A percentile compares a stretch with the other conserved stretches of the same genome.
phyloP scores from a whole-genome alignment of 1,140 invertebrate species.

The Rhopalosiphum padi region DNA sequence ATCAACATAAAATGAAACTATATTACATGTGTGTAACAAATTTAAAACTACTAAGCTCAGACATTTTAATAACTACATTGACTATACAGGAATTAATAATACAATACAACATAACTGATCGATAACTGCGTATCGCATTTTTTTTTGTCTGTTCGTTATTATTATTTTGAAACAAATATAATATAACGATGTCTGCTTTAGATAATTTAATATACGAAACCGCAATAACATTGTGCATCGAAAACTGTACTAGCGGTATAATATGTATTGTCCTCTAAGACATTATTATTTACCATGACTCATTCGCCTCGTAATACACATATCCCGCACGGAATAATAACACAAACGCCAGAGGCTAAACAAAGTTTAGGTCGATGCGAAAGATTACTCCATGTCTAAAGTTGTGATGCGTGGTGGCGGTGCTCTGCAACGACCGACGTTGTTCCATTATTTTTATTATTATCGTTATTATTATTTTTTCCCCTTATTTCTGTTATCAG shows the following conservation, averaged over 20 bases:
- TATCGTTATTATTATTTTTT: not conserved
- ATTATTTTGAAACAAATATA: not conserved
- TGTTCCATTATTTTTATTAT: not conserved
- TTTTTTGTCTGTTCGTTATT: not conserved
- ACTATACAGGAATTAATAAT: not conserved
- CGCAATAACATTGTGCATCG: not conserved
- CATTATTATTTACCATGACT: not conserved
- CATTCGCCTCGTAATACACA: not conserved
- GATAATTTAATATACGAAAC: not conserved
- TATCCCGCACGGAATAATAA: not conserved
- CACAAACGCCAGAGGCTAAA: not conserved
- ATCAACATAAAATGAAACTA: not conserved
- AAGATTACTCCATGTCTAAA: conserved; percentile 1
- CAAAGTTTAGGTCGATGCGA: not conserved
- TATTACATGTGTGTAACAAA: not conserved
- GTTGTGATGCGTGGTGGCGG: not conserved
- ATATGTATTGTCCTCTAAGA: not conserved
- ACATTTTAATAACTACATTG: not conserved
- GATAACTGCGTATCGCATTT: not conserved
- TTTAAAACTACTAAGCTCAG: not conserved
- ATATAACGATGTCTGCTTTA: not conserved
- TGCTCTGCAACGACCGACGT: not conserved
- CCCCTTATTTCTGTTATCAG: not conserved
- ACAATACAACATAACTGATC: not conserved
- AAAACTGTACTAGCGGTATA: not conserved